Conservation (phyloP, 2,797 vertebrate genomes). For the Alectoris magna region DNA sequence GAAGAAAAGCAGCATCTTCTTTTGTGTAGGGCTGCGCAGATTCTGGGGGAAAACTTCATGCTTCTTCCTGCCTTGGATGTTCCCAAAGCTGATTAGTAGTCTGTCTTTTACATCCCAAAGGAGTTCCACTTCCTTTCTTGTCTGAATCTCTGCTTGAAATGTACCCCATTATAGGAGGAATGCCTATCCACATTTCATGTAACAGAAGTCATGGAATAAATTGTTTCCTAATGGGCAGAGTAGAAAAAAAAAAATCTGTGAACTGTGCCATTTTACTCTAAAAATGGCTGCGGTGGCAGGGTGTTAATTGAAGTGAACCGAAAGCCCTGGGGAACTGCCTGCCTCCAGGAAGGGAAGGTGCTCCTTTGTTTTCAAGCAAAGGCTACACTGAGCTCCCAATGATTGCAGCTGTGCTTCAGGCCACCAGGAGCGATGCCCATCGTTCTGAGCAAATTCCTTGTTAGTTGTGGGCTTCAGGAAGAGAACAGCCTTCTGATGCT, state of each 20-base stretch:
- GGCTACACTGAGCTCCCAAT: not conserved
- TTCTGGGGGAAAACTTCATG: not conserved
- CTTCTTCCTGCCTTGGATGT: not conserved
- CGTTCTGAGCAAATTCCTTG: not conserved
- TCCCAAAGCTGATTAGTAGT: not conserved
- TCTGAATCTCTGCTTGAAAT: not conserved
- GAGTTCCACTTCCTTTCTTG: not conserved
- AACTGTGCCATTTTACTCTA: not conserved
- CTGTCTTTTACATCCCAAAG: not conserved
- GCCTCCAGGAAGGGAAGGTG: not conserved
- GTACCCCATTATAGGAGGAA: not conserved
- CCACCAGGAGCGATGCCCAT: not conserved
- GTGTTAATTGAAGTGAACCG: not conserved
- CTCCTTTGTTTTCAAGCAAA: not conserved
- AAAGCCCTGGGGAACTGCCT: not conserved
- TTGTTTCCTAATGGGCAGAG: not conserved
- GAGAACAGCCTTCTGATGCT: not conserved
- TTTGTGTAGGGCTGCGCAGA: not conserved
- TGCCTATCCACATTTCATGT: not conserved
- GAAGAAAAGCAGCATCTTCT: not conserved
- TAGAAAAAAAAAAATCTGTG: not conserved
- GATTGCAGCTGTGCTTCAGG: not conserved
- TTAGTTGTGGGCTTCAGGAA: not conserved
- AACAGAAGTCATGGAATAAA: not conserved
- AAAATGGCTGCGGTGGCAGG: not conserved